phyloP scores from a whole-genome alignment of 2,113 vertebrate genomes.

The Indicator maculatus region DNA sequence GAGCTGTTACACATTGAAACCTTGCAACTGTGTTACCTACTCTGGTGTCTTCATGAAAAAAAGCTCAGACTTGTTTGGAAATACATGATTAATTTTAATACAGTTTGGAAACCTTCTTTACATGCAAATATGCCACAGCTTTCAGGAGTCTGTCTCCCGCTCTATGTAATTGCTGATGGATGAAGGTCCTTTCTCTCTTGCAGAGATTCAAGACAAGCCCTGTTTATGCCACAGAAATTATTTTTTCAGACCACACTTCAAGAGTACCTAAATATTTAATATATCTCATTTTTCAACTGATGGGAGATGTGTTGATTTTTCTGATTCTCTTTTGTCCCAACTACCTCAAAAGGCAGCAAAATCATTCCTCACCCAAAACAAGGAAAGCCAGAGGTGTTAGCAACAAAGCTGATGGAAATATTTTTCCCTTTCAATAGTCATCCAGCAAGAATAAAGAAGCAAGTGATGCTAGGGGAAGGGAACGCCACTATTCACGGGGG shows the following conservation, averaged over 20 bases:
- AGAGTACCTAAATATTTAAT: not conserved
- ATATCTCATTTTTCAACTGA: not conserved
- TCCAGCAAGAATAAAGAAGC: slow-evolving; percentile 60
- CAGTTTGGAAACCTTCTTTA: not conserved
- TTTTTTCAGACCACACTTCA: not conserved
- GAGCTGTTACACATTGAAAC: not conserved
- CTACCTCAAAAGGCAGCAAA: not conserved
- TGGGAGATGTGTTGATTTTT: not conserved
- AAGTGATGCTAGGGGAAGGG: slow-evolving; percentile 34
- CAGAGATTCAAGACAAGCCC: not conserved
- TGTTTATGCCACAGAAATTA: not conserved
- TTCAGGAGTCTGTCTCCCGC: not conserved
- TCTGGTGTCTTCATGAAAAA: not conserved
- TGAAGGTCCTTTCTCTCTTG: not conserved
- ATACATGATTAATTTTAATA: not conserved
- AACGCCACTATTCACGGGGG: not conserved
- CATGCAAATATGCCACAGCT: not conserved
- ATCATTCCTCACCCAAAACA: not conserved
- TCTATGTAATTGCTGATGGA: not conserved
- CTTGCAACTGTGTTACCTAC: not conserved
- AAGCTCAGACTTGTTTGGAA: not conserved
- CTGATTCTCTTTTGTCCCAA: not conserved
- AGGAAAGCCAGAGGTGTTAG: not conserved
- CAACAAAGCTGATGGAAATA: slow-evolving; percentile 36
- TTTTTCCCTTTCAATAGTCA: not conserved